Evolutionary conservation across 2,797 vertebrate species (phyloP).

Genomic region (Xenops minutus): DNA sequence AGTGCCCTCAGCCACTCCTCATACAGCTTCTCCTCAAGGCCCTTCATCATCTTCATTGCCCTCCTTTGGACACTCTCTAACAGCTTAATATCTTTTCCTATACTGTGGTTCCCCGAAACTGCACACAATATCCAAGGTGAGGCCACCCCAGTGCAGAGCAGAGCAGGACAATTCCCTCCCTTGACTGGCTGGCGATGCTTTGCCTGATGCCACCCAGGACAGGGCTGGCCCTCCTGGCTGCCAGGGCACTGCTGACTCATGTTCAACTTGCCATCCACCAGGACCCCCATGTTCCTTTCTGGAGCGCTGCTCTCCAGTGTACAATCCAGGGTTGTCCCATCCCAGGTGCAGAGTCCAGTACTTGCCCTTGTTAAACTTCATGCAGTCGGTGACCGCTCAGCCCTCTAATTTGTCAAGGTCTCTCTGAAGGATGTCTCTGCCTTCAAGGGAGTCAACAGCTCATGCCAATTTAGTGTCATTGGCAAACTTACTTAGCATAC

Average conservation of each 20-base stretch:
- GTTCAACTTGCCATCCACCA: fast-evolving
- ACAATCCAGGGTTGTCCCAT: neutral
- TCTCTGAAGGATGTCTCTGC: neutral
- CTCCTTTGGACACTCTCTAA: neutral
- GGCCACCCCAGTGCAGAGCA: fast-evolving
- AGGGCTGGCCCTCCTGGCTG: neutral
- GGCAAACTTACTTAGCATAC: too few species aligned
- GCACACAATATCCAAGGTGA: fast-evolving
- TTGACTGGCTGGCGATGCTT: fast-evolving
- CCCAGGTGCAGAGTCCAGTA: neutral
- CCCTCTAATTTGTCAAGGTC: neutral
- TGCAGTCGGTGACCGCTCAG: neutral
- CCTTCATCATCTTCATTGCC: too few species aligned
- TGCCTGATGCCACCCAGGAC: neutral
- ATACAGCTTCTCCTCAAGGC: fast-evolving
- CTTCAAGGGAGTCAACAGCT: neutral
- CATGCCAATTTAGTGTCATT: neutral
- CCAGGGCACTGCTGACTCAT: neutral
- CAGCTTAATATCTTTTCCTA: neutral
- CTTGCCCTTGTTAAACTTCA: neutral
- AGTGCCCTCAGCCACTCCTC: neutral
- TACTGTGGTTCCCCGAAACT: fast-evolving
- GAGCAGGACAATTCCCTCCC: neutral
- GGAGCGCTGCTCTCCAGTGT: neutral
- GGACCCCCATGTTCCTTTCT: neutral